Evolutionary conservation across 2,797 vertebrate genomes (phyloP).

Genomic region (Ceryle rudis): DNA sequence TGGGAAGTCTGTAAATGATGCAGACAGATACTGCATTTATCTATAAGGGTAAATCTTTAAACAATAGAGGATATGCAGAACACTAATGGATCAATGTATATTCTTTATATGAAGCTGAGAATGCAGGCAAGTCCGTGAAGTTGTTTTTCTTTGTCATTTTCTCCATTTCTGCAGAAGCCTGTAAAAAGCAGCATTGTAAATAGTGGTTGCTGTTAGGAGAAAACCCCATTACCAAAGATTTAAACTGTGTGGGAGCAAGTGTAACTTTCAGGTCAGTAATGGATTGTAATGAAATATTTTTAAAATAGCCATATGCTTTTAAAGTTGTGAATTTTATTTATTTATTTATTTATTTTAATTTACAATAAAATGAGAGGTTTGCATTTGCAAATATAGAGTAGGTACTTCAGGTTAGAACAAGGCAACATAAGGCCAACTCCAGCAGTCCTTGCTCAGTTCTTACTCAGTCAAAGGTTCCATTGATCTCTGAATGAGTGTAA

Average conservation of each 20-base stretch:
- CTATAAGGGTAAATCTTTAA: not conserved
- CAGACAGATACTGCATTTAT: not conserved
- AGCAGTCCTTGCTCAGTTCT: not conserved
- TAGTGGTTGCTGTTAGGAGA: not conserved
- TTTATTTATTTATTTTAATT: not conserved
- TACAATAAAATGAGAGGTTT: not conserved
- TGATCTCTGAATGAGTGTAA: not conserved
- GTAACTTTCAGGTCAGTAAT: not conserved
- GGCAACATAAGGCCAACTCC: not conserved
- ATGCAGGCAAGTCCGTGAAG: not conserved
- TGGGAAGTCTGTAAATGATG: not conserved
- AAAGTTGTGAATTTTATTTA: not conserved
- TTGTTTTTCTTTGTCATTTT: not conserved
- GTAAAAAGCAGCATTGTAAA: not conserved
- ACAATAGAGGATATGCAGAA: not conserved
- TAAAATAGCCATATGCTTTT: not conserved
- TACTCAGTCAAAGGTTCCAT: not conserved
- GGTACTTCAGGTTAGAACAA: not conserved
- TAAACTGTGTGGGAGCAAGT: not conserved
- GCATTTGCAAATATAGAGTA: not conserved
- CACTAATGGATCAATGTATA: not conserved
- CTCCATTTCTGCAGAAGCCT: not conserved
- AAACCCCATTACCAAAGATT: not conserved
- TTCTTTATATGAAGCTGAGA: not conserved
- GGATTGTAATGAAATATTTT: not conserved